These are phyloP conservation scores for Papilio demoleus DNA, from an alignment of 2,888 invertebrate genomes.

Conservation along the genomic window DNA sequence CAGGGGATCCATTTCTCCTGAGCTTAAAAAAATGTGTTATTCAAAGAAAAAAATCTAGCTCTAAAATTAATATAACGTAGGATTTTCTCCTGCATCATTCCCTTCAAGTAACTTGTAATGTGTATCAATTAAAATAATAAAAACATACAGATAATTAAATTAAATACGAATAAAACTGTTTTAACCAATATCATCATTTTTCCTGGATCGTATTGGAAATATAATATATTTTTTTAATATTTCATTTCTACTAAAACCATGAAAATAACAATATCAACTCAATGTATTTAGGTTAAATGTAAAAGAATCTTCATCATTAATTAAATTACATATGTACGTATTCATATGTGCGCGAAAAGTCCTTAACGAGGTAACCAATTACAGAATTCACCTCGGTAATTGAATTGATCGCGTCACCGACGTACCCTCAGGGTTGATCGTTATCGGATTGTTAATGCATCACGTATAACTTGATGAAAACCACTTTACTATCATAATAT, in stretches of 20 bases:
- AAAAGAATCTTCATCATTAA: neutral
- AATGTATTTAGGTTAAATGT: neutral
- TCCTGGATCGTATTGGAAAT: no score
- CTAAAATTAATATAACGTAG: neutral
- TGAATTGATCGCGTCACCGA: slow-evolving; percentile 7
- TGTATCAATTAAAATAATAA: neutral
- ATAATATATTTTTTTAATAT: no score
- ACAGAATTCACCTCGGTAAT: slow-evolving; percentile 26
- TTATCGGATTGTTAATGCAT: slow-evolving; percentile 20
- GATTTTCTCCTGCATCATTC: neutral
- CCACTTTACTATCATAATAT: neutral
- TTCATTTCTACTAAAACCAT: no score
- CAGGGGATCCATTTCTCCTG: neutral
- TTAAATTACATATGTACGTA: neutral
- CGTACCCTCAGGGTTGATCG: slow-evolving; percentile 8
- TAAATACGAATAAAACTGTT: neutral
- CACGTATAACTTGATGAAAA: slow-evolving; percentile 11
- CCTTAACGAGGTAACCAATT: slow-evolving; percentile 19
- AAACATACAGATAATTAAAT: neutral
- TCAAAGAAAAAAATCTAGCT: neutral
- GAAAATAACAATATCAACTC: neutral
- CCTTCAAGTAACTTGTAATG: neutral
- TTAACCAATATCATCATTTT: no score
- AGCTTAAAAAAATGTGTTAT: neutral
- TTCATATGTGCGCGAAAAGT: slow-evolving; percentile 14